Percentiles rank a stretch among this genome's conserved stretches.
phyloP scores from a whole-genome alignment of 1,140 invertebrate species.

The Drosophila nigromelanica region DNA sequence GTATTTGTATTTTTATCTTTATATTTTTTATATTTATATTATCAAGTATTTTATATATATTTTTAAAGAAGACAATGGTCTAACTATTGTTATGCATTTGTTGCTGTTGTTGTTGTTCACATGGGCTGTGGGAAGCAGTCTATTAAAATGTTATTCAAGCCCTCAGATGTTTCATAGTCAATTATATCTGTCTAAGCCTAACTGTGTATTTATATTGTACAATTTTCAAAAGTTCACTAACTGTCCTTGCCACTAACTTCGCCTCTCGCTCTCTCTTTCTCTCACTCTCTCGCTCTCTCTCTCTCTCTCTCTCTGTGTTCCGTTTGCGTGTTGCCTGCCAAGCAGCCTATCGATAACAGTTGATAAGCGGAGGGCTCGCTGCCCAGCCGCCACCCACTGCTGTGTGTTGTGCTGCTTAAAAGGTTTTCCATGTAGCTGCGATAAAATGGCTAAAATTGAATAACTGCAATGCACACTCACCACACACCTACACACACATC shows the following conservation, averaged over 20 bases:
- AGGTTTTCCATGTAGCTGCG: slow-evolving; percentile 71
- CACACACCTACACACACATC: not conserved
- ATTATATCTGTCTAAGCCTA: slow-evolving; percentile 42
- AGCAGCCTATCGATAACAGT: slow-evolving; percentile 63
- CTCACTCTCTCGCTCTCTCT: not conserved
- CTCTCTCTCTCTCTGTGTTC: not conserved
- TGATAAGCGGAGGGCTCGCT: slow-evolving; percentile 48
- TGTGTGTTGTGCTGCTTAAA: slow-evolving; percentile 64
- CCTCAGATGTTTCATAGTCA: slow-evolving; percentile 51
- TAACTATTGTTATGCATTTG: not conserved
- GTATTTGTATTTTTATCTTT: too few relatives aligned
- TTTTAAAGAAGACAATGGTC: too few relatives aligned
- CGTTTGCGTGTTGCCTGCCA: slow-evolving; percentile 23
- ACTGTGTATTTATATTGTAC: slow-evolving; percentile 14
- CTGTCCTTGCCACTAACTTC: not conserved
- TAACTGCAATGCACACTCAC: slow-evolving; percentile 49
- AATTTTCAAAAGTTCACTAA: slow-evolving; percentile 8
- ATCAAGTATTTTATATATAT: too few relatives aligned
- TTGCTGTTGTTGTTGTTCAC: not conserved
- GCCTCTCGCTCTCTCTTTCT: not conserved
- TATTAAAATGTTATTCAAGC: slow-evolving; percentile 60
- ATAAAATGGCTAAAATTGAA: slow-evolving; percentile 77
- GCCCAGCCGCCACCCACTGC: slow-evolving; percentile 57
- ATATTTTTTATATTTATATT: too few relatives aligned
- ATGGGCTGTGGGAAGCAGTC: not conserved